phyloP scores from a whole-genome alignment of 2,797 vertebrate species.

The Hoplostethus mediterraneus region DNA sequence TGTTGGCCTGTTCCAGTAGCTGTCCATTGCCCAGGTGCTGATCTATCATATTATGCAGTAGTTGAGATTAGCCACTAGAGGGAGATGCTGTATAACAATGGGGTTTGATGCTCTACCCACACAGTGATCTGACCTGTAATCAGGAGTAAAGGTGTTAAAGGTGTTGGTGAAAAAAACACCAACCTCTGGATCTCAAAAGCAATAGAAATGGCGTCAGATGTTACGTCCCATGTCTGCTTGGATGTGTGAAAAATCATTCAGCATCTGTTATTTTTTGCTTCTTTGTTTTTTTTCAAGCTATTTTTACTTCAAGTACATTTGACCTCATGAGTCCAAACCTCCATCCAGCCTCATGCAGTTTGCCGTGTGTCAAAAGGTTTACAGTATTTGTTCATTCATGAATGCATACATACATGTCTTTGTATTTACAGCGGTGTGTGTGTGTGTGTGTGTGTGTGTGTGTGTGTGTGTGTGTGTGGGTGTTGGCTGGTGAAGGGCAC shows the following conservation, averaged over 20 bases:
- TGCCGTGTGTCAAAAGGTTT: background rate
- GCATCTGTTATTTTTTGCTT: background rate
- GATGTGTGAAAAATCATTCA: background rate
- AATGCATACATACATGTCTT: background rate
- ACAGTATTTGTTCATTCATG: too few species aligned
- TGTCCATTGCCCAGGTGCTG: slow-evolving; percentile 72
- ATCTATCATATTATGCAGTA: slow-evolving; percentile 48
- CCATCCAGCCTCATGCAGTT: background rate
- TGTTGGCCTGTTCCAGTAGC: slow-evolving; percentile 36
- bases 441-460: slow-evolving; percentile 11
- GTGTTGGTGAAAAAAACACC: background rate
- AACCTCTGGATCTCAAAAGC: slow-evolving; percentile 1
- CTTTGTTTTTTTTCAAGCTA: background rate
- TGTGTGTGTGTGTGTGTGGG: slow-evolving; percentile 9
- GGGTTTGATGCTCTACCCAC: background rate
- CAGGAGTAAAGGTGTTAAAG: slow-evolving; percentile 1
- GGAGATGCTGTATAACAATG: slow-evolving; percentile 47
- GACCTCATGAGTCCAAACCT: background rate
- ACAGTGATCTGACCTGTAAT: background rate
- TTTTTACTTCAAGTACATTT: background rate
- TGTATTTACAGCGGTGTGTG: background rate
- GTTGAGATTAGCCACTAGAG: slow-evolving; percentile 59
- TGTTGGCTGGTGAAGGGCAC: slow-evolving; percentile 60
- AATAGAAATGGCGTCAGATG: background rate
- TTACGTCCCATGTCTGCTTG: background rate